Evolutionary conservation across 2,797 vertebrate genomes (phyloP), one percentile per base, ranked within the genome.

Genomic region (Graptemys geographica): DNA sequence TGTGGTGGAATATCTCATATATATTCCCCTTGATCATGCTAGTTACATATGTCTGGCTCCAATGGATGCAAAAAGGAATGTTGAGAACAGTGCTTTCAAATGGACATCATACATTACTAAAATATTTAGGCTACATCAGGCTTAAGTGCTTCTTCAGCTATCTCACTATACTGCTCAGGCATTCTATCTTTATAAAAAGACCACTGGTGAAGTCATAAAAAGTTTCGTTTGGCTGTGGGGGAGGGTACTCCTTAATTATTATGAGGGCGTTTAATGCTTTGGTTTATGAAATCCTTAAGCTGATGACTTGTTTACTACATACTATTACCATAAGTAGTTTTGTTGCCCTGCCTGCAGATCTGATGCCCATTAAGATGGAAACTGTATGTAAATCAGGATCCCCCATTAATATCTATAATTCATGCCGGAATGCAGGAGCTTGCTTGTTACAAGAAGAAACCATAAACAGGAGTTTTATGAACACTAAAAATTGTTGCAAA

Each of bases 401-500:
- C 18, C 2, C 90, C 88, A 80, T 96, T 96, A 97, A 96, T 96
- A 97, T 97, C 97, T 97, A 96, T 97, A 95, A 97, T 97, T 98
- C 93, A 93, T 84, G 84, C 90, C 62, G 95, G 90, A 91, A 95
- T 92, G 94, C 93, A 95, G 95, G 92, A 97, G 96, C 94, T 93
- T 5, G 84, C 92, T 91, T 96, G 92, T 69, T 90, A 72, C 69
- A 87, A 96, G 95, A 91, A 94, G 93, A 95, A 96, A 88, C 86
- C 0, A 3, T 97, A 95, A 96, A 95, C 95, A 97, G 94, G 94
- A 97, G 90, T 93, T 97, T 97, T 97, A 94, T 96, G 93, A 97
- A 88, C 92, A 92, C 88, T 90, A 94, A 97, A 96, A 94, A 95
- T 95, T 97, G 84, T 95, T 96, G 94, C 97, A 97, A 83, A 96